Evolutionary conservation across 2,797 vertebrate species (phyloP).

Genomic region (Malurus leucopterus): DNA sequence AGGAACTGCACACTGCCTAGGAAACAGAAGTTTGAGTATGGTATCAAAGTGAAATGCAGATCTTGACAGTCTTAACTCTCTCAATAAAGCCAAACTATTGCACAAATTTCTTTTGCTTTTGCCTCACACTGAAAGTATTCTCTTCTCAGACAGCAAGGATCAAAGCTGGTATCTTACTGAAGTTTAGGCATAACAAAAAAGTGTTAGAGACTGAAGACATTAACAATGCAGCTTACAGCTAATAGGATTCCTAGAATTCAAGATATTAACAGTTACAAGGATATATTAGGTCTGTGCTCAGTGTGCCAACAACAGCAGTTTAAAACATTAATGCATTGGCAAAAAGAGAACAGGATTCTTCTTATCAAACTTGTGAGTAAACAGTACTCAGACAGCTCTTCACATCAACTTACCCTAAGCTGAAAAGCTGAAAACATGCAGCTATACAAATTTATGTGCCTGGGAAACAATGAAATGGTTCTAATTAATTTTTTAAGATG

Average conservation of each 20-base stretch:
- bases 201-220: background rate
- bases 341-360: background rate
- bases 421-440: background rate
- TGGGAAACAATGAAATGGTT: background rate
- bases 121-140: background rate
- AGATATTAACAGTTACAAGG: background rate
- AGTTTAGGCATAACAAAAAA: background rate
- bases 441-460: background rate
- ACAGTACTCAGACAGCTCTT: background rate
- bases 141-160: background rate
- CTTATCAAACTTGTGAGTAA: background rate
- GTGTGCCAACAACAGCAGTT: background rate
- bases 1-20: background rate
- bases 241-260: background rate
- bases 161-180: background rate
- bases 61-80: background rate
- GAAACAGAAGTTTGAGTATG: background rate
- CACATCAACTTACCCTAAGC: background rate
- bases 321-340: background rate
- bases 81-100: background rate
- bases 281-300: background rate
- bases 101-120: background rate
- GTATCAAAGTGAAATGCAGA: background rate
- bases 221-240: background rate
- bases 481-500: background rate